Evolutionary conservation across 1,140 invertebrate genomes (phyloP).

Genomic region (Drosophila biarmipes): DNA sequence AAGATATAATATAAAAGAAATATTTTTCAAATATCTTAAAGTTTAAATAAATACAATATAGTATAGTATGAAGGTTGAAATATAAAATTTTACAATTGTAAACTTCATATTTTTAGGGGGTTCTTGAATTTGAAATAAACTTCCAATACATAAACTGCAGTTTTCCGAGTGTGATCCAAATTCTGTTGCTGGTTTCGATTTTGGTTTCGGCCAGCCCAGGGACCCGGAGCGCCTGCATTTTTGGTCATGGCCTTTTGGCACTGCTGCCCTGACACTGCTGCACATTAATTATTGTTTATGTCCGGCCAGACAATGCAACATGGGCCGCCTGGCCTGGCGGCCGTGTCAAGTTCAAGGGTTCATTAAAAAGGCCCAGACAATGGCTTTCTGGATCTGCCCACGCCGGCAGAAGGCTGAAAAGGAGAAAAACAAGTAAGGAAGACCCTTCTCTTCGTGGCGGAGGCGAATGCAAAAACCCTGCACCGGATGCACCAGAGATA

Average conservation of each 20-base stretch:
- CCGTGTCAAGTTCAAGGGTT: constrained; percentile 79
- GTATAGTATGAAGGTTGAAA: too few species aligned
- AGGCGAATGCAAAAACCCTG: constrained; percentile 52
- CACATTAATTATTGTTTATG: constrained; percentile 76
- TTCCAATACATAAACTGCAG: too few species aligned
- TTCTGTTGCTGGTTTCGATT: constrained; percentile 12
- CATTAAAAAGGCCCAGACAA: constrained; percentile 59
- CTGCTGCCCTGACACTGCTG: constrained; percentile 50
- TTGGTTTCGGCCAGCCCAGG: background rate
- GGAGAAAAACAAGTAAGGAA: background rate
- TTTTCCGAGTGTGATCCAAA: constrained; percentile 9
- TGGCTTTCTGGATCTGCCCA: constrained; percentile 31
- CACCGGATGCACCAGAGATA: constrained; percentile 50
- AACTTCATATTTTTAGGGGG: too few species aligned
- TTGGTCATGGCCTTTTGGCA: constrained; percentile 71
- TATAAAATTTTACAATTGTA: too few species aligned
- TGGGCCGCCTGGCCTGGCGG: constrained; percentile 39
- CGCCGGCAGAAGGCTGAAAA: constrained; percentile 3
- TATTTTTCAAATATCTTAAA: too few species aligned
- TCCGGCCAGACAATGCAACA: constrained; percentile 69
- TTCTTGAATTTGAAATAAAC: too few species aligned
- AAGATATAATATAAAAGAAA: too few species aligned
- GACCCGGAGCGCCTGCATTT: constrained; percentile 28
- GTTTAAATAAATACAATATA: too few species aligned
- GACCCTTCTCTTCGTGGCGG: background rate